Evolutionary conservation across 2,113 vertebrate species (phyloP).

Genomic region (Bubo bubo): DNA sequence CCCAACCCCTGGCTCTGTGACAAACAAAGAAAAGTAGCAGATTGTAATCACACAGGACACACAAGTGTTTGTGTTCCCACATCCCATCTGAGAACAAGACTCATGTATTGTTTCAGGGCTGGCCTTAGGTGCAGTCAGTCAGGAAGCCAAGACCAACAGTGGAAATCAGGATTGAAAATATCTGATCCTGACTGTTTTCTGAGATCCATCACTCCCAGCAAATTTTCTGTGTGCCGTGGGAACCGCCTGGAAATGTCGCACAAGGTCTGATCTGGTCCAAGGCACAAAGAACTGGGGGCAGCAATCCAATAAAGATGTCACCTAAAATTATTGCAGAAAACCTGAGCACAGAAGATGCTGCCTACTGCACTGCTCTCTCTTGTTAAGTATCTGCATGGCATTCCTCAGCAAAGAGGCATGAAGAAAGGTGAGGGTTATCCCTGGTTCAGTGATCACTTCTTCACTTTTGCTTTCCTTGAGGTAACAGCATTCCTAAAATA

Average conservation of each 20-base stretch:
- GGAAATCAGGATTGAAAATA: conserved; percentile 36
- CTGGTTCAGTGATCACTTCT: not conserved
- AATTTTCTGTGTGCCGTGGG: not conserved
- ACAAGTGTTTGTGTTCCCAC: conserved; percentile 41
- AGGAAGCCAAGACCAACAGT: conserved; percentile 30
- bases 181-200: not conserved
- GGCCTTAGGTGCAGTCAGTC: conserved; percentile 14
- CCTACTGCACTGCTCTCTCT: not conserved
- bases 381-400: not conserved
- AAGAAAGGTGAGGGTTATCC: not conserved
- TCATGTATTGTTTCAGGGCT: conserved; percentile 38
- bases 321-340: not conserved
- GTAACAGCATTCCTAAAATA: not conserved
- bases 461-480: not conserved
- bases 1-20: conserved; percentile 88
- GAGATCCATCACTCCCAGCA: not conserved
- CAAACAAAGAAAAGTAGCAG: not conserved
- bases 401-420: not conserved
- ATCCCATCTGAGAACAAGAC: not conserved
- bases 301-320: not conserved
- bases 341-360: not conserved
- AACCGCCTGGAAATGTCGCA: not conserved
- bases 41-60: not conserved
- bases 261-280: not conserved
- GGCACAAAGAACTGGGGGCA: not conserved